Evolutionary conservation across 1,140 invertebrate species (phyloP), one percentile per base, ranked within the genome.

Genomic region (Pemphigus obesinymphae): DNA sequence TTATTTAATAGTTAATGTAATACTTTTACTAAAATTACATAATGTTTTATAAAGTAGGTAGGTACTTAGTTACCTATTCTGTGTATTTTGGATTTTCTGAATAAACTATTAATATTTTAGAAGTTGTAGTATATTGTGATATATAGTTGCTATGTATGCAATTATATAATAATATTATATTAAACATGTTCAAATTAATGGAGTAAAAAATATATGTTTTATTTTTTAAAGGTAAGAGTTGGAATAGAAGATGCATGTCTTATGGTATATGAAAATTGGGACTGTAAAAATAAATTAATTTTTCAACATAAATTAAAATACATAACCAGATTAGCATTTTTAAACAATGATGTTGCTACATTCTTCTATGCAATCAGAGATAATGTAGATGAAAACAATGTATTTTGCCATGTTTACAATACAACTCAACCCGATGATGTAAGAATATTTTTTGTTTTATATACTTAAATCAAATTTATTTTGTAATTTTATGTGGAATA

Each of bases 321-420:
- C 84, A 90, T 92, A 84, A 87, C 90, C 7, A 84, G 87, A 82
- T 89, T 89, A 43, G 89, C 89, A 20, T 89, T 90, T 85, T 88
- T 89, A 0, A 89, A 89, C 31, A 86, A 87, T 11, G 87, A 88
- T 84, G 87, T 88, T 3, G 87, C 88, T 23, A 89, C 89, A 83
- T 88, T 91, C 83, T 89, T 92, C 82, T 92, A 92, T 86, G 88
- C 92, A 83, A 85, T 92, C 23, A 88, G 89, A 50, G 90, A 92
- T 86, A 89, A 90, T 83, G 45, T 26, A n/a, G 88, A 88, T 83
- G 90, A 92, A 84, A 88, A 88, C 53, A 86, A 92, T 10, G 87
- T 92, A 15, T 90, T 91, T 84, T 91, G 91, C 84, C 91, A 91
- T 86, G 87, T 92, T 20, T 92, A 90, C 84, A 88, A 89, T 85